Evolutionary conservation across 2,888 invertebrate genomes (phyloP).

Genomic region (Ryuthela nishihirai): DNA sequence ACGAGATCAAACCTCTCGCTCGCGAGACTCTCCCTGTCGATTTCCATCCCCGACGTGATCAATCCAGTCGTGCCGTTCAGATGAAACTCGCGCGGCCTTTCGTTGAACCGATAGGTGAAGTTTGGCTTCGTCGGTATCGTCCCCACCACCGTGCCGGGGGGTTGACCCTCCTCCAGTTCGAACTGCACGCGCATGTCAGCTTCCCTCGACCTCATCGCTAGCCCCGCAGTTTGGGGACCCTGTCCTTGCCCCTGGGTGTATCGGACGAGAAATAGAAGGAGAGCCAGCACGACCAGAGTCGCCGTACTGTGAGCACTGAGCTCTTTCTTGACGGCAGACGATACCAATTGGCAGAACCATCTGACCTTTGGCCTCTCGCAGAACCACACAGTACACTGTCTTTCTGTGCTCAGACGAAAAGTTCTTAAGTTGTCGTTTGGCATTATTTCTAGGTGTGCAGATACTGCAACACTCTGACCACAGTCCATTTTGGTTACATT

Average conservation of each 20-base stretch:
- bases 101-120: constrained; percentile 90
- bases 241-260: constrained; percentile 27
- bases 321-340: too few species aligned
- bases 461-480: too few species aligned
- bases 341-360: too few species aligned
- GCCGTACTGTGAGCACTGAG: too few species aligned
- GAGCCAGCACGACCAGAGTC: constrained; percentile 14
- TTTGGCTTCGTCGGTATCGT: constrained; percentile 79
- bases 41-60: constrained; percentile 69
- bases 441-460: too few species aligned
- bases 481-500: too few species aligned
- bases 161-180: constrained; percentile 78
- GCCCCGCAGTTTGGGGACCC: constrained; percentile 23
- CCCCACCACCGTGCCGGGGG: constrained; percentile 78
- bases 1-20: constrained; percentile 82
- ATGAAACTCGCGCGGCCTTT: constrained; percentile 79
- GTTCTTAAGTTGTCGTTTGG: too few species aligned
- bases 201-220: constrained; percentile 35
- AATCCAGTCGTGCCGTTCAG: constrained; percentile 79
- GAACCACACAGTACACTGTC: too few species aligned
- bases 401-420: too few species aligned
- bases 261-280: constrained; percentile 28
- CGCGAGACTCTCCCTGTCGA: constrained; percentile 79
- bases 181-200: constrained; percentile 52
- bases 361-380: background rate